Evolutionary conservation across 2,797 vertebrate genomes (phyloP).

Genomic region (Channallabes apus): DNA sequence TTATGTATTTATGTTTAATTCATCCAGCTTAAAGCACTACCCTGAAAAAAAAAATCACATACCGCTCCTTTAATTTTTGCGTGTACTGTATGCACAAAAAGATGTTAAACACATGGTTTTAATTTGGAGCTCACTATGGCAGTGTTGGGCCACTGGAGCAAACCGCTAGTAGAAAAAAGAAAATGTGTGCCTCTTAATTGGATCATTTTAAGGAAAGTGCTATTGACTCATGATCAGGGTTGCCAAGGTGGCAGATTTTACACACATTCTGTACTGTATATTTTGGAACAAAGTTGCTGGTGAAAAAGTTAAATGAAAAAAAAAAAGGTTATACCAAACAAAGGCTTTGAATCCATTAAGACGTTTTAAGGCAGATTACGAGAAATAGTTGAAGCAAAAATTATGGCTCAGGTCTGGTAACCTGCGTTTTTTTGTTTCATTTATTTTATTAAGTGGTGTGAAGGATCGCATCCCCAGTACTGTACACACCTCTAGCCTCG

Average conservation of each 20-base stretch:
- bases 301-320: background rate
- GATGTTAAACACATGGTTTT: background rate
- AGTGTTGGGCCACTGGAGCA: no score
- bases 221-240: background rate
- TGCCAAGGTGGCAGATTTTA: background rate
- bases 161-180: no score
- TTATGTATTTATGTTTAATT: background rate
- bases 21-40: no score
- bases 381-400: background rate
- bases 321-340: background rate
- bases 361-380: background rate
- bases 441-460: background rate
- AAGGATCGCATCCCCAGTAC: no score
- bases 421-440: background rate
- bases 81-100: background rate
- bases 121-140: background rate
- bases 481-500: background rate
- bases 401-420: background rate
- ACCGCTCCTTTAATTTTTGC: background rate
- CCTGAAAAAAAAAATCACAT: background rate
- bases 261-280: no score
- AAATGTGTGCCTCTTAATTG: background rate
- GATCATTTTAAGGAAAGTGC: background rate
- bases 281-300: background rate
- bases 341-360: background rate